Evolutionary conservation across 2,888 invertebrate species (phyloP).

Genomic region (Cantharis rufa): DNA sequence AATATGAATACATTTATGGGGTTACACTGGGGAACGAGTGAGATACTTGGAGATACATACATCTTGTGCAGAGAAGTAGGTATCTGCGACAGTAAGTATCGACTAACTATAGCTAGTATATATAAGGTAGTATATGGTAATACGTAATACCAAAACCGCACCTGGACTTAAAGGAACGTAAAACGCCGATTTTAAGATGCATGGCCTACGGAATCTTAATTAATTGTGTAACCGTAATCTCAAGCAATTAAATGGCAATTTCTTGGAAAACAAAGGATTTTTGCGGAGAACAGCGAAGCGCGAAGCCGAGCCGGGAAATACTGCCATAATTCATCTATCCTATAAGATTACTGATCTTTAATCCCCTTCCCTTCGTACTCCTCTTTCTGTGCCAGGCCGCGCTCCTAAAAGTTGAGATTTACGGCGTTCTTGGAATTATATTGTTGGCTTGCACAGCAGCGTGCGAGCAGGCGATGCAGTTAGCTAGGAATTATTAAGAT

Average conservation of each 20-base stretch:
- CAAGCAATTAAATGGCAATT: conserved; percentile 57
- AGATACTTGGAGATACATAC: background rate
- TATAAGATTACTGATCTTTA: conserved; percentile 78
- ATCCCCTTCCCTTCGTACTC: conserved; percentile 65
- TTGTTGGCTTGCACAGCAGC: conserved; percentile 60
- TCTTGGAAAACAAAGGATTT: conserved; percentile 57
- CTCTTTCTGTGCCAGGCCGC: conserved; percentile 58
- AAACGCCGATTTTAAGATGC: conserved; percentile 52
- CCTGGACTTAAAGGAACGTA: conserved; percentile 40
- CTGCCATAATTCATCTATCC: conserved; percentile 70
- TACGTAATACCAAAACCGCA: conserved; percentile 35
- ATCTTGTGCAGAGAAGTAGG: background rate
- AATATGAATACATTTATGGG: conserved; percentile 48
- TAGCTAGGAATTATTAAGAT: conserved; percentile 60
- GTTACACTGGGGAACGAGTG: conserved; percentile 26
- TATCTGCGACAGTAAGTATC: background rate
- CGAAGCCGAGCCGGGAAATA: conserved; percentile 55
- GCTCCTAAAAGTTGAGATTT: conserved; percentile 74
- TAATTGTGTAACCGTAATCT: conserved; percentile 57
- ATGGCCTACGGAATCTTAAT: conserved; percentile 58
- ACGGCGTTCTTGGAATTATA: conserved; percentile 69
- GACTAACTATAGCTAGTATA: conserved; percentile 17
- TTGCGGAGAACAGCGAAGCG: conserved; percentile 50
- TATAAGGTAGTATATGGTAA: background rate
- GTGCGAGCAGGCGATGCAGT: conserved; percentile 53